Evolutionary conservation across 2,888 invertebrate genomes (phyloP).

Genomic region (Amphipoea lucens): DNA sequence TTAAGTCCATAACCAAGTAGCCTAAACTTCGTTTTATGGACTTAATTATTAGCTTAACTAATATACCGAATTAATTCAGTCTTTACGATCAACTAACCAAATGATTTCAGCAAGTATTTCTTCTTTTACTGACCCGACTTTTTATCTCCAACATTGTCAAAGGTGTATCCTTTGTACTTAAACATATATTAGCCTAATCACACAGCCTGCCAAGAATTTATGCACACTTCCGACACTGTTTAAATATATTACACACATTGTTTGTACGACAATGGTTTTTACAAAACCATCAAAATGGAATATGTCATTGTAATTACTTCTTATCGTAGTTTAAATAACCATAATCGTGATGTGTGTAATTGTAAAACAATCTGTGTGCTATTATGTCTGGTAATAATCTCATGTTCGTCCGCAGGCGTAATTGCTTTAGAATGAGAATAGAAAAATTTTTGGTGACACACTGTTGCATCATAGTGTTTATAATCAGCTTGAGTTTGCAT

Average conservation of each 20-base stretch:
- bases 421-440: slow-evolving; percentile 54
- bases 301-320: slow-evolving; percentile 65
- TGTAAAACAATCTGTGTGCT: slow-evolving; percentile 65
- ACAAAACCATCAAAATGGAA: slow-evolving; percentile 61
- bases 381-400: slow-evolving; percentile 64
- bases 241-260: slow-evolving; percentile 35
- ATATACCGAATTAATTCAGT: neutral
- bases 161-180: slow-evolving; percentile 7
- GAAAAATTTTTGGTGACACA: slow-evolving; percentile 55
- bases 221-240: slow-evolving; percentile 27
- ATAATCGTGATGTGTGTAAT: slow-evolving; percentile 66
- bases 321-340: slow-evolving; percentile 67
- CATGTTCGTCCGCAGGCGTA: slow-evolving; percentile 43
- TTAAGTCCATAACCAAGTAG: neutral
- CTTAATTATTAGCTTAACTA: neutral
- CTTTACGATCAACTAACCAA: neutral
- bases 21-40: too few relatives aligned
- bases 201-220: slow-evolving; percentile 5
- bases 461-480: slow-evolving; percentile 27
- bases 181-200: slow-evolving; percentile 12
- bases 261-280: slow-evolving; percentile 52
- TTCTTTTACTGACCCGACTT: neutral
- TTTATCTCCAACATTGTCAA: slow-evolving; percentile 13
- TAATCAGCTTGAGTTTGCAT: neutral
- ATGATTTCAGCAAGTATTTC: slow-evolving; percentile 6